A percentile compares a stretch with the other conserved stretches of the same genome.
Conservation (phyloP, 1,140 invertebrate species). For the Eciton burchellii region DNA sequence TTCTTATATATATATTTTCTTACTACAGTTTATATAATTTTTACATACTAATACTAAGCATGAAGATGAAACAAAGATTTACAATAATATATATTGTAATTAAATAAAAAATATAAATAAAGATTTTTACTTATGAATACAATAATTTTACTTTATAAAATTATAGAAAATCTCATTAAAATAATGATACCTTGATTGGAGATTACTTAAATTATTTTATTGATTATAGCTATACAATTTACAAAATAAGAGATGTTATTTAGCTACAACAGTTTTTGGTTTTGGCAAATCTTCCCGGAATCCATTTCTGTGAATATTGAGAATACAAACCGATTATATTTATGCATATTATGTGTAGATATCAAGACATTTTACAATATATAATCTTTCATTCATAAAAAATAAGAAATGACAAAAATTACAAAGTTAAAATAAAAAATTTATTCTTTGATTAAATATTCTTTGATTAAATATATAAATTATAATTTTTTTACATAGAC, state of each 20-base stretch:
- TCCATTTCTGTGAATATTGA: constrained; percentile 81
- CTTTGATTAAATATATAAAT: background rate
- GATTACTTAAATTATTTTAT: constrained; percentile 58
- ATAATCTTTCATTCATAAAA: constrained; percentile 9
- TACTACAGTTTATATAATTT: too few species aligned
- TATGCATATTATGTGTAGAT: background rate
- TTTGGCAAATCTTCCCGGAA: constrained; percentile 83
- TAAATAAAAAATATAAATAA: background rate
- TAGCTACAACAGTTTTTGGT: constrained; percentile 79
- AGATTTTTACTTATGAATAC: background rate
- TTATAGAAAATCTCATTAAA: too few species aligned
- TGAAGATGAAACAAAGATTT: too few species aligned
- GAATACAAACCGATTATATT: constrained; percentile 20
- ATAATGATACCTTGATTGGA: too few species aligned
- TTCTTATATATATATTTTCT: constrained; percentile 2
- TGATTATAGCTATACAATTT: constrained; percentile 50
- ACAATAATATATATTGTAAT: too few species aligned
- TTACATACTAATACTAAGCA: too few species aligned
- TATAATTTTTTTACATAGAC: background rate
- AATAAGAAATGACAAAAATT: background rate
- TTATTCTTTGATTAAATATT: too few species aligned
- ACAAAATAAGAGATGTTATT: constrained; percentile 69
- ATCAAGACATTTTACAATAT: background rate
- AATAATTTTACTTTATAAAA: too few species aligned
- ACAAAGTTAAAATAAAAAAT: too few species aligned